Conservation (phyloP, 2,797 vertebrate genomes). For the Corythornis leucogaster region DNA sequence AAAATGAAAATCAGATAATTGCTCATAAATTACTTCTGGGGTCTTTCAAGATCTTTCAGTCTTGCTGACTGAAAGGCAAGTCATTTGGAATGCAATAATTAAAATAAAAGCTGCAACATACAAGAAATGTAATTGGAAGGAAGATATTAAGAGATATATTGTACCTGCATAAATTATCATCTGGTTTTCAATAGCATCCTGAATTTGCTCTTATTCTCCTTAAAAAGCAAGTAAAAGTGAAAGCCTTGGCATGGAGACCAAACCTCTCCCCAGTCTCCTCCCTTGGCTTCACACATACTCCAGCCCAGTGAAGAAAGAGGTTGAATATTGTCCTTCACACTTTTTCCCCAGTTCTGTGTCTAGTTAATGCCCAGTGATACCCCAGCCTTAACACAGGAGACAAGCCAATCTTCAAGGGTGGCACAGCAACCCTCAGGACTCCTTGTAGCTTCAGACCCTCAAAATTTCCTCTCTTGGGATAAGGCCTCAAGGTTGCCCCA, state of each 20-base stretch:
- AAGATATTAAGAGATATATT: conserved; percentile 30
- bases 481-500: neutral
- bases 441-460: neutral
- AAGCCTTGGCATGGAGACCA: neutral
- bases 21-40: conserved; percentile 73
- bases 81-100: conserved; percentile 69
- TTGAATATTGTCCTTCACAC: neutral
- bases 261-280: neutral
- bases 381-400: neutral
- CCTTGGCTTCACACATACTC: neutral
- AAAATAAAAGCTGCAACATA: conserved; percentile 69
- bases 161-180: conserved; percentile 57
- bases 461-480: neutral
- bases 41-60: conserved; percentile 70
- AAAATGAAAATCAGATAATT: conserved; percentile 74
- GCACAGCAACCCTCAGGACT: neutral
- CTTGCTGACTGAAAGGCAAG: conserved; percentile 65
- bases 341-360: neutral
- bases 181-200: neutral
- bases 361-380: neutral
- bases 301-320: neutral
- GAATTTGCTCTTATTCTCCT: neutral
- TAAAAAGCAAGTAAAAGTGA: neutral
- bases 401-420: neutral
- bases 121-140: conserved; percentile 47